Conservation (phyloP, 2,888 invertebrate genomes). For the Campoletis raptor region DNA sequence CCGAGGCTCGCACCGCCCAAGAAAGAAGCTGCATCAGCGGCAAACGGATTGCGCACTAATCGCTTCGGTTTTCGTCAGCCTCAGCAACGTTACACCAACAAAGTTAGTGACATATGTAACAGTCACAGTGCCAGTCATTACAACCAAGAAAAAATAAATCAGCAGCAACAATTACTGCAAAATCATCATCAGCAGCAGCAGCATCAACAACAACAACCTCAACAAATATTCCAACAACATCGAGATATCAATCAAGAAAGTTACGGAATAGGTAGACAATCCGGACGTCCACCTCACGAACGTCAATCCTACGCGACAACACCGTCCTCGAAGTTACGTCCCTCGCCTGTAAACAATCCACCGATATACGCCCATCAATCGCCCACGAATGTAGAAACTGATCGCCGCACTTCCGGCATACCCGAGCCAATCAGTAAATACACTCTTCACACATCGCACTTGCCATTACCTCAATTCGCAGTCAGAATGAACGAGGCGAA, state of each 20-base stretch:
- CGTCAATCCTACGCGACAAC: conserved; percentile 77
- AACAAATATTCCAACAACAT: conserved; percentile 72
- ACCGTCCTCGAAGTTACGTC: conserved; percentile 84
- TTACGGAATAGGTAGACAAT: conserved; percentile 70
- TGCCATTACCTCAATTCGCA: conserved; percentile 91
- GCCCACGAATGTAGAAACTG: conserved; percentile 41
- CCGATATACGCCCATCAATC: conserved; percentile 76
- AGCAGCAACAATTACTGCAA: conserved; percentile 73
- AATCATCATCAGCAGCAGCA: conserved; percentile 74
- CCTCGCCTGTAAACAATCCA: conserved; percentile 83
- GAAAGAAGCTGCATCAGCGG: conserved; percentile 88
- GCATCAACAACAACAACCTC: conserved; percentile 74
- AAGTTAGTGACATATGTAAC: conserved; percentile 88
- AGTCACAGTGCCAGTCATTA: conserved; percentile 85
- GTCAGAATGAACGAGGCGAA: conserved; percentile 87
- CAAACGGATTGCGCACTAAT: conserved; percentile 88
- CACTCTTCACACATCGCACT: conserved; percentile 89
- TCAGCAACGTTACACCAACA: conserved; percentile 88
- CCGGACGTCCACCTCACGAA: conserved; percentile 66
- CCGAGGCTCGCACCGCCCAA: conserved; percentile 89
- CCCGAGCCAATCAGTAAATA: conserved; percentile 86
- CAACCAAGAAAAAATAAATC: conserved; percentile 85
- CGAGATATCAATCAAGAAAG: conserved; percentile 69
- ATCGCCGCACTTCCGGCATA: conserved; percentile 73
- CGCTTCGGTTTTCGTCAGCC: conserved; percentile 92